Percentiles rank a stretch among this genome's conserved stretches.
Conservation (phyloP, 2,797 vertebrate species). For the Graptemys geographica region DNA sequence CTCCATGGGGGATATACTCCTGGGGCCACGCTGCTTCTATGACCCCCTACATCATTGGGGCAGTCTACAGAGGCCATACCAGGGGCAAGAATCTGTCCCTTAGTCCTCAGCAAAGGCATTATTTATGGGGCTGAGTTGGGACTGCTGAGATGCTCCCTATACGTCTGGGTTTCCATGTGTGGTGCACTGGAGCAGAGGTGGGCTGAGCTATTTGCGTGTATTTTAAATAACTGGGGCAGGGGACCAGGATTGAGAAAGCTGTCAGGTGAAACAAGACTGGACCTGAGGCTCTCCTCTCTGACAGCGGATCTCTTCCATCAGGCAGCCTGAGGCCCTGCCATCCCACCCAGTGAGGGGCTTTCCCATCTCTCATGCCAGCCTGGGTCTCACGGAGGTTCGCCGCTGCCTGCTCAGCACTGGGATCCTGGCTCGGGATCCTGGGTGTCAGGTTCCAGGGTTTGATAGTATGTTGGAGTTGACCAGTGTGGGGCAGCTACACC, state of each 20-base stretch:
- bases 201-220: background rate
- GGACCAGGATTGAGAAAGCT: background rate
- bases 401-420: background rate
- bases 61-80: background rate
- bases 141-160: background rate
- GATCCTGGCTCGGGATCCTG: background rate
- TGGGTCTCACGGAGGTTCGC: fast-evolving
- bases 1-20: too few relatives aligned
- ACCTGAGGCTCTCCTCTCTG: background rate
- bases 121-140: background rate
- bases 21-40: background rate
- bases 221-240: background rate
- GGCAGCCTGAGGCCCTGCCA: too few relatives aligned
- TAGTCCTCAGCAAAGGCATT: background rate
- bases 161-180: background rate
- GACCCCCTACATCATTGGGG: background rate
- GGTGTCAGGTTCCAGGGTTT: background rate
- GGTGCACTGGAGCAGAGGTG: background rate
- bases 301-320: background rate
- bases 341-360: background rate
- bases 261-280: background rate
- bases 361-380: background rate
- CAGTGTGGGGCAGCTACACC: background rate
- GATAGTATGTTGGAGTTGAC: background rate
- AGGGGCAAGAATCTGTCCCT: background rate